A percentile compares a stretch with the other conserved stretches of the same genome.
phyloP scores from a whole-genome alignment of 1,140 invertebrate genomes.

The Drosophila serrata region DNA sequence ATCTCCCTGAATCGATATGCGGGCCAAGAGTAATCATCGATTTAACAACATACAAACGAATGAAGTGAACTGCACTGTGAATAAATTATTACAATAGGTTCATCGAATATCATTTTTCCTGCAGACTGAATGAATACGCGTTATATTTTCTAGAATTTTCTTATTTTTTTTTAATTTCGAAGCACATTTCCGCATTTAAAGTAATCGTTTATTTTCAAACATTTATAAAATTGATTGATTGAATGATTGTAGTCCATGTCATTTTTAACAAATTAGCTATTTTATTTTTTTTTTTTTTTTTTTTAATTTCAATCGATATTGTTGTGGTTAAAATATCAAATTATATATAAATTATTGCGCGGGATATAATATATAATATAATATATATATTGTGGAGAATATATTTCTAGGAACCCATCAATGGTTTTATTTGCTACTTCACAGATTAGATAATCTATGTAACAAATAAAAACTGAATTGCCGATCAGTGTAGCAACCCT shows the following conservation, averaged over 20 bases:
- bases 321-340: neutral
- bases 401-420: neutral
- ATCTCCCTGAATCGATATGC: constrained; percentile 61
- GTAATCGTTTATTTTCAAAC: neutral
- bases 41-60: constrained; percentile 55
- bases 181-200: neutral
- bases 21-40: constrained; percentile 68
- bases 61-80: constrained; percentile 1
- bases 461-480: neutral
- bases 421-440: neutral
- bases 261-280: neutral
- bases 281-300: neutral
- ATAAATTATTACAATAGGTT: neutral
- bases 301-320: neutral
- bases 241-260: neutral
- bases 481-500: constrained; percentile 1
- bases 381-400: too few relatives aligned
- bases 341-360: neutral
- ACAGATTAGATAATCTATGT: neutral
- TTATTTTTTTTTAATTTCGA: neutral
- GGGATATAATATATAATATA: neutral
- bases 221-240: too few relatives aligned
- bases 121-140: neutral
- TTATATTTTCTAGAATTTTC: neutral
- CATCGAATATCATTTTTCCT: neutral